Evolutionary conservation across 2,797 vertebrate genomes (phyloP).

Genomic region (Centroberyx gerrardi): DNA sequence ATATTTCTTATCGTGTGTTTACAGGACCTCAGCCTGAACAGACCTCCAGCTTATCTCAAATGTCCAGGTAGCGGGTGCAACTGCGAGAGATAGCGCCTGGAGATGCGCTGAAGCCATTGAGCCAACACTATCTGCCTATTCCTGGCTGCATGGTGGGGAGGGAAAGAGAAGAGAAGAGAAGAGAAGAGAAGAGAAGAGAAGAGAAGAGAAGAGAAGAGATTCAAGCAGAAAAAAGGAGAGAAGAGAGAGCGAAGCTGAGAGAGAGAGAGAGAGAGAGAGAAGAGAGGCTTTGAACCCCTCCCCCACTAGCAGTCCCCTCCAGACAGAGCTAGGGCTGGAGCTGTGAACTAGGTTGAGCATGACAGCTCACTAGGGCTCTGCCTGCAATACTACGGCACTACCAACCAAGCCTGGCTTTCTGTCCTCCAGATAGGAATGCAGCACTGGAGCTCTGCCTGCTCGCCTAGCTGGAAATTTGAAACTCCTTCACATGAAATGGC

Average conservation of each 20-base stretch:
- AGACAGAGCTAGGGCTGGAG: constrained; percentile 67
- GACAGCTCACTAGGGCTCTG: constrained; percentile 72
- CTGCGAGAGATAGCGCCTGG: constrained; percentile 59
- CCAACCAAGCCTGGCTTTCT: constrained; percentile 48
- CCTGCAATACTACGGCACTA: constrained; percentile 49
- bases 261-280: constrained; percentile 20
- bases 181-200: neutral
- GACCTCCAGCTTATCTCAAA: constrained; percentile 70
- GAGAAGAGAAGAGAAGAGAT: constrained; percentile 5
- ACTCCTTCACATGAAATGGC: constrained; percentile 49
- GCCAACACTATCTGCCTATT: constrained; percentile 69
- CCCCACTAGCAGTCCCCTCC: constrained; percentile 70
- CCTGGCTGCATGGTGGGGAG: constrained; percentile 35
- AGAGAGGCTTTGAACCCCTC: constrained; percentile 62
- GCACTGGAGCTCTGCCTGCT: constrained; percentile 23
- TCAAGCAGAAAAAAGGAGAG: constrained; percentile 18
- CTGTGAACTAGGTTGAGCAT: constrained; percentile 80
- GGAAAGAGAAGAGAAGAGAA: neutral
- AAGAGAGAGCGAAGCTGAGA: neutral
- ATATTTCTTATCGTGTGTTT: constrained; percentile 70
- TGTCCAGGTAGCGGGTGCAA: constrained; percentile 72
- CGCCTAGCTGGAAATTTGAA: constrained; percentile 43
- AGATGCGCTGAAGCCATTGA: constrained; percentile 70
- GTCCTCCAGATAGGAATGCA: constrained; percentile 44
- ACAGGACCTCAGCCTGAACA: constrained; percentile 68